Conservation (phyloP, 92 coral and sea anemone genomes). For the Diadumene lineata region DNA sequence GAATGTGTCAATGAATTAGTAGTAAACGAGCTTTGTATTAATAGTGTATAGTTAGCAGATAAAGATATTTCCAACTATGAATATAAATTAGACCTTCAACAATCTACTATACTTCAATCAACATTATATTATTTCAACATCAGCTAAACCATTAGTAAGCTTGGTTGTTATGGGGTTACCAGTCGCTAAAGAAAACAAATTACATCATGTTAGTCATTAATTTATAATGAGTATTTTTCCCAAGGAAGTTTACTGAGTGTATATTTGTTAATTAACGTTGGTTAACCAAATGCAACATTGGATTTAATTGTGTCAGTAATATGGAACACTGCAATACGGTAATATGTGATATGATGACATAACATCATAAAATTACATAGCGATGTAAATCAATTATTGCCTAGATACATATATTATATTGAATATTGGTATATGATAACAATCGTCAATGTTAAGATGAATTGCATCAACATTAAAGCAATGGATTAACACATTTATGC, state of each 20-base stretch:
- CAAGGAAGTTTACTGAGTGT: too few species aligned
- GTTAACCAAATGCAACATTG: not conserved
- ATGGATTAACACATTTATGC: too few species aligned
- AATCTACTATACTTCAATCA: conserved; percentile 14
- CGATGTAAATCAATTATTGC: too few species aligned
- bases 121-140: conserved; percentile 21
- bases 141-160: conserved; percentile 44
- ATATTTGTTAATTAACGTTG: conserved; percentile 6
- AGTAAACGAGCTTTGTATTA: not conserved
- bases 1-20: not conserved
- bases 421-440: too few species aligned
- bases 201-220: conserved; percentile 53
- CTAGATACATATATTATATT: too few species aligned
- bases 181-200: conserved; percentile 62
- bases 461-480: too few species aligned
- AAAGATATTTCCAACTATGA: not conserved
- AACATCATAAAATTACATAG: too few species aligned
- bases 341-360: too few species aligned
- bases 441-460: too few species aligned
- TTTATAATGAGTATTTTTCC: conserved; percentile 23
- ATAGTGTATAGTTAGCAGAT: not conserved
- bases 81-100: conserved; percentile 1
- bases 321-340: too few species aligned
- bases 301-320: not conserved
- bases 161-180: conserved; percentile 49